Percentiles rank a stretch among this genome's conserved stretches.
phyloP scores from a whole-genome alignment of 2,888 invertebrate species.

The Ditylenchus weischeri region DNA sequence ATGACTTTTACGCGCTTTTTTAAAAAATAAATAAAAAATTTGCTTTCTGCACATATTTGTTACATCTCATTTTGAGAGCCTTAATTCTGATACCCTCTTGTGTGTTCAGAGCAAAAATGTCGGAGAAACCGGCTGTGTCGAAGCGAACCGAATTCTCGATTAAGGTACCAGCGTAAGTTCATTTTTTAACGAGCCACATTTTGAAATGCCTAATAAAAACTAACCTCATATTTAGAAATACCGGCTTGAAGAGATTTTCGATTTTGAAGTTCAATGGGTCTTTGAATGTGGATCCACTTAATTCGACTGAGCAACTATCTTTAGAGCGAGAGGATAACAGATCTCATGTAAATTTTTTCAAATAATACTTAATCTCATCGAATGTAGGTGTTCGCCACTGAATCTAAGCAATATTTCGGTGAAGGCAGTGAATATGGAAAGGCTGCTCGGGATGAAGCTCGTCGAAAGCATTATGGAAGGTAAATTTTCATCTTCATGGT shows the following conservation, averaged over 20 bases:
- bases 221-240: conserved; percentile 33
- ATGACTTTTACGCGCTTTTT: too few species aligned
- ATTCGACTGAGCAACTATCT: conserved; percentile 41
- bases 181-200: conserved; percentile 19
- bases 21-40: too few species aligned
- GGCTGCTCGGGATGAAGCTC: conserved; percentile 55
- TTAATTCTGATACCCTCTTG: too few species aligned
- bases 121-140: too few species aligned
- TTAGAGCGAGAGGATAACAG: conserved; percentile 55
- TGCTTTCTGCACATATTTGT: too few species aligned
- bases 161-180: conserved; percentile 15
- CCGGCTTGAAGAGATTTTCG: conserved; percentile 38
- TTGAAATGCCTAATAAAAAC: too few species aligned
- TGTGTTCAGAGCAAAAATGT: too few species aligned
- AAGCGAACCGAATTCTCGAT: not conserved
- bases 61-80: too few species aligned
- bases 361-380: too few species aligned
- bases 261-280: conserved; percentile 54
- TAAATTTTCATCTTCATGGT: too few species aligned
- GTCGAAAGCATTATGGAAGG: conserved; percentile 54
- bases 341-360: conserved; percentile 33
- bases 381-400: conserved; percentile 16
- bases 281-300: conserved; percentile 43
- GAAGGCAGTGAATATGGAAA: conserved; percentile 56
- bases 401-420: conserved; percentile 47